Conservation (phyloP, 2,888 invertebrate species). For the Rotaria sp. region DNA sequence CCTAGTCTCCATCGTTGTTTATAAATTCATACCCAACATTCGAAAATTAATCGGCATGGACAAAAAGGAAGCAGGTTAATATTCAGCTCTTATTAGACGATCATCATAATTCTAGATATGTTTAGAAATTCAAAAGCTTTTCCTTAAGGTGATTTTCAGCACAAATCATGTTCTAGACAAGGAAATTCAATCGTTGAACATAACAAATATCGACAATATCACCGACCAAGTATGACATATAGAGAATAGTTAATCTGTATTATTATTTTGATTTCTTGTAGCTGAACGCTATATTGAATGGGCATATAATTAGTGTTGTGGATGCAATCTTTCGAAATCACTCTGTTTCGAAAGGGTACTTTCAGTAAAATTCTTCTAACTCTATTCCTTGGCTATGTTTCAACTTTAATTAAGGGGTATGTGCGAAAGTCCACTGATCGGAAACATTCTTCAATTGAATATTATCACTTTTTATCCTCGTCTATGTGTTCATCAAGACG, state of each 20-base stretch:
- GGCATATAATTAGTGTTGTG: not conserved
- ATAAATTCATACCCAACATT: not conserved
- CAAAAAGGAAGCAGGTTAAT: not conserved
- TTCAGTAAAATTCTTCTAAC: not conserved
- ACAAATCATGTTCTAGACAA: not conserved
- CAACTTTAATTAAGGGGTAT: not conserved
- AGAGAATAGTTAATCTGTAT: not conserved
- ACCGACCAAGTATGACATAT: not conserved
- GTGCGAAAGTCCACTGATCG: not conserved
- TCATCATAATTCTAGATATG: not conserved
- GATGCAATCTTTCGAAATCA: not conserved
- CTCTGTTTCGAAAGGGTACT: not conserved
- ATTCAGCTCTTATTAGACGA: not conserved
- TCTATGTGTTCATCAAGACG: not conserved
- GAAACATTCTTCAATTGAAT: not conserved
- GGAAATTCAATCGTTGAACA: not conserved
- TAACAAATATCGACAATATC: not conserved
- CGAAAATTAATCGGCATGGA: not conserved
- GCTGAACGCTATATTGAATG: not conserved
- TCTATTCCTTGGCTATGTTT: not conserved
- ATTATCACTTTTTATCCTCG: not conserved
- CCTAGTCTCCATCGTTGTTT: not conserved
- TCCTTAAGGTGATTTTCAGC: not conserved
- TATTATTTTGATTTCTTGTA: not conserved
- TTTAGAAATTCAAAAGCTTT: not conserved